phyloP scores from a whole-genome alignment of 2,797 vertebrate species.

The Syngnathus acus region DNA sequence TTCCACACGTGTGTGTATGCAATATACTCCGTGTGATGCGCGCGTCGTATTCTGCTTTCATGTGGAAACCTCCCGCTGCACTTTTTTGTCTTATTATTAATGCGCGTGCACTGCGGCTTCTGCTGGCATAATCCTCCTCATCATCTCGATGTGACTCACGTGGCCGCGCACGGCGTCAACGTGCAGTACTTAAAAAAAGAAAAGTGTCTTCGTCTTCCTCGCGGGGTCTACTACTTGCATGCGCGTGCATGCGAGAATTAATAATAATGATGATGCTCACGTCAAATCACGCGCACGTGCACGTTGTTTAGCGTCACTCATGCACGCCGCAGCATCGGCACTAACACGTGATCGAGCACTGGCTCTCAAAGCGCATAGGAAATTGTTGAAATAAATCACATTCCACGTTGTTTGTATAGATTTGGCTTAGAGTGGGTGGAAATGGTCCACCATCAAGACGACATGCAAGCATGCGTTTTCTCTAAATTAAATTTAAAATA shows the following conservation, averaged over 20 bases:
- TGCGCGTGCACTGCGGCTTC: slow-evolving; percentile 30
- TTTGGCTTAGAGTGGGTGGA: background rate
- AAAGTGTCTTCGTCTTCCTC: background rate
- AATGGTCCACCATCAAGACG: background rate
- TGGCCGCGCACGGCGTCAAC: slow-evolving; percentile 15
- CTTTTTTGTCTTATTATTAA: slow-evolving; percentile 14
- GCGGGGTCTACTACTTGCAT: background rate
- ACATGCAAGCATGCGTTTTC: background rate
- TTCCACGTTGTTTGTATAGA: background rate
- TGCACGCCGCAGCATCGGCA: background rate
- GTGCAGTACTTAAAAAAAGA: background rate
- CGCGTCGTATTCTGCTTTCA: background rate
- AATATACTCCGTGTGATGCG: too few relatives aligned
- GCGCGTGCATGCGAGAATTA: background rate
- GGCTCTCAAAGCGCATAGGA: background rate
- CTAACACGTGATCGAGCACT: slow-evolving; percentile 32
- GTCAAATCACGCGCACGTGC: slow-evolving; percentile 3
- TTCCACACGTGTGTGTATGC: too few relatives aligned
- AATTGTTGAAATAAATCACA: background rate
- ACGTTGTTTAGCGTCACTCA: background rate
- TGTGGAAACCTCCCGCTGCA: background rate
- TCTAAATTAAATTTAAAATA: background rate
- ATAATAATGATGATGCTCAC: background rate
- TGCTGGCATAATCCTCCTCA: slow-evolving; percentile 15
- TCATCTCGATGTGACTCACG: slow-evolving; percentile 35